Evolutionary conservation across 2,113 vertebrate species (phyloP).

Genomic region (Sorex araneus): DNA sequence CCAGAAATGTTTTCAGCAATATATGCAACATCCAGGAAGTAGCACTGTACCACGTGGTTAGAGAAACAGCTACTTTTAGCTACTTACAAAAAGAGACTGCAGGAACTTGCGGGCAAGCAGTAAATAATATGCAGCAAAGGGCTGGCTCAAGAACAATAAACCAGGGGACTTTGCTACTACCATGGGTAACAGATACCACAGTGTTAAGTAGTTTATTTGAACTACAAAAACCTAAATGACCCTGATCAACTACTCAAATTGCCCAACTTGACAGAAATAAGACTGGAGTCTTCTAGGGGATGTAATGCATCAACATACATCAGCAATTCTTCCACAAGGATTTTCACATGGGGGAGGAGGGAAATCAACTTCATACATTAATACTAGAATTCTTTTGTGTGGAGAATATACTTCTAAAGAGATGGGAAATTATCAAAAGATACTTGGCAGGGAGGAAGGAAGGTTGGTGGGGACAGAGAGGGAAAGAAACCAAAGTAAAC

Average conservation of each 20-base stretch:
- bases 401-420: too few species aligned
- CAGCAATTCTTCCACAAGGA: background rate
- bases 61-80: conserved; percentile 45
- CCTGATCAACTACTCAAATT: conserved; percentile 4
- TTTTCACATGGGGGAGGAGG: conserved; percentile 39
- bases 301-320: background rate
- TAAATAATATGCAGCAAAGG: background rate
- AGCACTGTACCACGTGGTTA: background rate
- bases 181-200: background rate
- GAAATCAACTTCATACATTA: too few species aligned
- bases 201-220: background rate
- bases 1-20: conserved; percentile 30
- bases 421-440: too few species aligned
- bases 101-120: background rate
- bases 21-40: background rate
- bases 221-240: background rate
- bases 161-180: background rate
- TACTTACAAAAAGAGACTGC: background rate
- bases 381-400: too few species aligned
- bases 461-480: too few species aligned
- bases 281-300: conserved; percentile 3
- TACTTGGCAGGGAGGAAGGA: too few species aligned
- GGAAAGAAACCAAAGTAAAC: too few species aligned
- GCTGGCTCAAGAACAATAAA: background rate
- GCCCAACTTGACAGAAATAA: background rate